These are phyloP conservation scores for honey bee (Apis mellifera) DNA, from an alignment of 1,140 invertebrate genomes.

Conservation along the genomic window DNA sequence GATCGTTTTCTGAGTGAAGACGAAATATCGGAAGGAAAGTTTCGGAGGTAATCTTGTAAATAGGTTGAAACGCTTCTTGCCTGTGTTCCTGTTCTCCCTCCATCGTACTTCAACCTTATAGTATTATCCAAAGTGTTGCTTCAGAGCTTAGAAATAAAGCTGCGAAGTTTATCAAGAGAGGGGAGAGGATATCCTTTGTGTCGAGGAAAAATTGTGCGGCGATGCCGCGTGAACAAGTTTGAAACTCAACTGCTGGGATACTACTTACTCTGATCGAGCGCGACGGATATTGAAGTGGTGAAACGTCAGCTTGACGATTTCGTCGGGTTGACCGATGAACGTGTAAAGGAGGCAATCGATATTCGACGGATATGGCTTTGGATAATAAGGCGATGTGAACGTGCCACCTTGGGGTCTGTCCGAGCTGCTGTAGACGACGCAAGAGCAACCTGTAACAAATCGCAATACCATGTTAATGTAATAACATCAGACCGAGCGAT, in stretches of 20 bases:
- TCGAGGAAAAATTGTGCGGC: too few species aligned
- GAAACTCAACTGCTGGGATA: constrained; percentile 56
- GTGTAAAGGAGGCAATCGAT: constrained; percentile 93
- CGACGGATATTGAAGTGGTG: constrained; percentile 89
- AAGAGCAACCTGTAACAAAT: constrained; percentile 88
- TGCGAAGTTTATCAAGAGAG: not conserved
- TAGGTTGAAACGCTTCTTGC: not conserved
- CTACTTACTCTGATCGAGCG: constrained; percentile 85
- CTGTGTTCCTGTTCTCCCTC: not conserved
- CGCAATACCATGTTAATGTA: not conserved
- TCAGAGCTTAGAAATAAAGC: not conserved
- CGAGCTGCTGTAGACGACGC: constrained; percentile 89
- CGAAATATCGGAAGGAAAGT: constrained; percentile 4
- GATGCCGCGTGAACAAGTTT: too few species aligned
- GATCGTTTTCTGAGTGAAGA: too few species aligned
- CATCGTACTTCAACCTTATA: not conserved
- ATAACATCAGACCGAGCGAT: not conserved
- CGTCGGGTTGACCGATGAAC: constrained; percentile 88
- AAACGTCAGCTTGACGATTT: constrained; percentile 92
- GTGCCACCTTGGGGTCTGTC: constrained; percentile 89
- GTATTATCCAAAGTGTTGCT: not conserved
- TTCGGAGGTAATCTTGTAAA: constrained; percentile 3
- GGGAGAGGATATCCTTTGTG: not conserved
- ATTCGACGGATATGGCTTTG: constrained; percentile 87
- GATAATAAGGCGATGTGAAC: constrained; percentile 92